Conservation (phyloP, 2,888 invertebrate species). For the Pammene fasciana region DNA sequence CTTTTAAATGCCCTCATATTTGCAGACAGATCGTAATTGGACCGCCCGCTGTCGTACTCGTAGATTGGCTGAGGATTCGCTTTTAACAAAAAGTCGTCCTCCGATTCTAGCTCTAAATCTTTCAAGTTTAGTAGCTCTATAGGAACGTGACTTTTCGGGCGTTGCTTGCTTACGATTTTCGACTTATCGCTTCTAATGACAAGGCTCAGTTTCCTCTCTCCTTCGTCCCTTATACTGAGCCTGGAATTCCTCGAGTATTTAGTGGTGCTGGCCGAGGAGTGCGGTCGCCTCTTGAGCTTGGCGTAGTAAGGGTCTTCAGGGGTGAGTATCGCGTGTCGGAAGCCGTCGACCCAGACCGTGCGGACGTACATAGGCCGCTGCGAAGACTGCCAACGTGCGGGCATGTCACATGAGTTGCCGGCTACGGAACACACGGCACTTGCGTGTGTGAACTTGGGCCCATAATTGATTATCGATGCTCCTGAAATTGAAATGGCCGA, state of each 20-base stretch:
- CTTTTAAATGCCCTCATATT: constrained; percentile 68
- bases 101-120: constrained; percentile 62
- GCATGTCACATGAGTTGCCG: constrained; percentile 65
- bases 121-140: constrained; percentile 67
- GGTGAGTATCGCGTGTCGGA: constrained; percentile 87
- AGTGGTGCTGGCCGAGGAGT: constrained; percentile 64
- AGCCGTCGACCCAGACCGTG: constrained; percentile 88
- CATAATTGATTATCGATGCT: constrained; percentile 64
- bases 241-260: constrained; percentile 51
- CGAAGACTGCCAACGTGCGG: constrained; percentile 85
- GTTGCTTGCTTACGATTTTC: constrained; percentile 49
- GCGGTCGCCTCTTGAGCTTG: constrained; percentile 61
- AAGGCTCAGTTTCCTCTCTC: constrained; percentile 62
- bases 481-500: constrained; percentile 39
- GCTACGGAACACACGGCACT: constrained; percentile 57
- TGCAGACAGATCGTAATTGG: constrained; percentile 51
- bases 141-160: constrained; percentile 54
- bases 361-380: constrained; percentile 84
- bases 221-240: constrained; percentile 59
- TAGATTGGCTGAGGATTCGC: constrained; percentile 63
- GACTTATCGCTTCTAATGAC: constrained; percentile 65
- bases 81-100: constrained; percentile 63
- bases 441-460: constrained; percentile 55
- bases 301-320: constrained; percentile 83
- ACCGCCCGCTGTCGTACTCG: constrained; percentile 55